These are phyloP conservation scores for Rosalia funebris DNA, from an alignment of 2,888 invertebrate species.

Conservation along the genomic window DNA sequence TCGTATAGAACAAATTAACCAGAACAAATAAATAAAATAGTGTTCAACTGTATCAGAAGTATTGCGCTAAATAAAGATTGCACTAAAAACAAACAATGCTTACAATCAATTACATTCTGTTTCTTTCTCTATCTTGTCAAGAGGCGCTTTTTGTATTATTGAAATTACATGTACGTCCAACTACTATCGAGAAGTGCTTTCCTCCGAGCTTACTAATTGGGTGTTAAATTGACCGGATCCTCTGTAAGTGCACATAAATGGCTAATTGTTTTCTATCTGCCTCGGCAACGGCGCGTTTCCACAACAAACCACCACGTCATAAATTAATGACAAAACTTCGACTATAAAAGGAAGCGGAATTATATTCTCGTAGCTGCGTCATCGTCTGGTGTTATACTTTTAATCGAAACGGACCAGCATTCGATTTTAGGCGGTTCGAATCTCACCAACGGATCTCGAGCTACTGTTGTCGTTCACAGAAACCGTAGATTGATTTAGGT, in stretches of 20 bases:
- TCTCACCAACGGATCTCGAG: conserved; percentile 52
- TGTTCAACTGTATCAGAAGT: no score
- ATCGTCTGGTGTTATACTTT: conserved; percentile 56
- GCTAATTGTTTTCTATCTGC: conserved; percentile 23
- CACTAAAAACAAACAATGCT: no score
- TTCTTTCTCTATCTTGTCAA: no score
- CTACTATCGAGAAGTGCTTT: conserved; percentile 6
- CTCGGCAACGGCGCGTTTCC: conserved; percentile 20
- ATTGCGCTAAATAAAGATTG: no score
- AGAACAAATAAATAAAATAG: no score
- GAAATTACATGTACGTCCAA: conserved; percentile 10
- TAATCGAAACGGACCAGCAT: conserved; percentile 52
- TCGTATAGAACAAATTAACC: no score
- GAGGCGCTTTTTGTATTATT: background rate
- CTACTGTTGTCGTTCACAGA: conserved; percentile 52
- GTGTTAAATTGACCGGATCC: conserved; percentile 1
- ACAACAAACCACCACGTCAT: conserved; percentile 57
- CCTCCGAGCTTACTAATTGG: background rate
- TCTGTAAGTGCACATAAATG: conserved; percentile 1
- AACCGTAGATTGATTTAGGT: conserved; percentile 54
- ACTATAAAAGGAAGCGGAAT: conserved; percentile 59
- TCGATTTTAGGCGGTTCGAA: conserved; percentile 47
- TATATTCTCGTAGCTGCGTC: conserved; percentile 55
- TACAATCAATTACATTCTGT: no score
- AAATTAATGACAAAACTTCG: conserved; percentile 58